Evolutionary conservation across 2,888 invertebrate genomes (phyloP).

Genomic region (Melinaea menophilus): DNA sequence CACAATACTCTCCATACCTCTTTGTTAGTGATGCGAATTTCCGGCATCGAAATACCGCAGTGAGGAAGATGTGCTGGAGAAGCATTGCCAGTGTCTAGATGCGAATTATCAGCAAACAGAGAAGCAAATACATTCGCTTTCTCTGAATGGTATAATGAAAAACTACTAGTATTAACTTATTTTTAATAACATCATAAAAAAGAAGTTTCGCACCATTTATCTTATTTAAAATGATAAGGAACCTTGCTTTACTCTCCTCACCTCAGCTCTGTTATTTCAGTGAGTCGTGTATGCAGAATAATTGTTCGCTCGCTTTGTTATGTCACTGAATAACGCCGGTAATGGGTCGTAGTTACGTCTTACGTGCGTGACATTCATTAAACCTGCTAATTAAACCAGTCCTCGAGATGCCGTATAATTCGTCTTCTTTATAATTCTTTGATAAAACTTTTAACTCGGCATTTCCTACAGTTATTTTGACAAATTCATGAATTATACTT

Average conservation of each 20-base stretch:
- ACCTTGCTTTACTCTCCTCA: neutral
- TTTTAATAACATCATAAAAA: conserved; percentile 8
- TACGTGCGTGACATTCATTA: conserved; percentile 75
- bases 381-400: conserved; percentile 69
- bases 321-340: conserved; percentile 70
- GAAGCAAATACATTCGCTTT: no score
- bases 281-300: neutral
- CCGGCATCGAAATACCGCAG: no score
- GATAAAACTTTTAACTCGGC: conserved; percentile 31
- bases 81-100: no score
- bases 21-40: no score
- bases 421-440: conserved; percentile 36
- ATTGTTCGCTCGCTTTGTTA: conserved; percentile 53
- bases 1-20: no score
- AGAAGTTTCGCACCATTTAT: conserved; percentile 13
- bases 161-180: neutral
- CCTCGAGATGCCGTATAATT: conserved; percentile 40
- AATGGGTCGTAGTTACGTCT: conserved; percentile 70
- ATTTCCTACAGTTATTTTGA: neutral
- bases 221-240: conserved; percentile 22
- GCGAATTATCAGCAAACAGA: no score
- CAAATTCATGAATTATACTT: no score
- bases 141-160: neutral
- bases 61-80: no score
- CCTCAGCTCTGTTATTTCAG: no score